A percentile compares a stretch with the other conserved stretches of the same genome.
Conservation (phyloP, 30 jellyfish, hydroid and myxozoan genomes). For the Haliclystus octoradiatus region DNA sequence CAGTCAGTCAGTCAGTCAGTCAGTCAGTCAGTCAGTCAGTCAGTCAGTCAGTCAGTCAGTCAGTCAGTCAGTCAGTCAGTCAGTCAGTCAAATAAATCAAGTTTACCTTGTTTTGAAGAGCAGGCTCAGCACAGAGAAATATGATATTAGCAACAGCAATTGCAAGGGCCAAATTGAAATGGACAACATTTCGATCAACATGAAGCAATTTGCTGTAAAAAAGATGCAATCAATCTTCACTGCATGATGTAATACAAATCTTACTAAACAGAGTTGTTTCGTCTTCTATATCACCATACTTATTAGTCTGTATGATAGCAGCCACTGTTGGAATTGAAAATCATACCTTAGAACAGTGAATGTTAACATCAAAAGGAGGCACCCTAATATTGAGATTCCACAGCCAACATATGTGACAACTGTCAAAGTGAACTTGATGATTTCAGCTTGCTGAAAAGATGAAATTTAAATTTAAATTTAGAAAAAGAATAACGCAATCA, state of each 20-base stretch:
- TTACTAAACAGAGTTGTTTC: no score
- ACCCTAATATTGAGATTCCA: neutral
- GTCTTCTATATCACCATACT: no score
- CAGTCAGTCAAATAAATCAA: neutral
- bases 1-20: no score
- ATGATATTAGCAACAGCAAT: slow-evolving; percentile 32
- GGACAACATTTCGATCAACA: slow-evolving; percentile 36
- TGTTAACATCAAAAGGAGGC: neutral
- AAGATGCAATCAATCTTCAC: no score
- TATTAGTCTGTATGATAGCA: no score
- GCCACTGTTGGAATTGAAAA: no score
- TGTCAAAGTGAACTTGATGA: neutral
- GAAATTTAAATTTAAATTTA: no score
- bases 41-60: no score
- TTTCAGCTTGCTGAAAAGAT: neutral
- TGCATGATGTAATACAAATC: no score
- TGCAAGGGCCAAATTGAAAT: slow-evolving; percentile 40
- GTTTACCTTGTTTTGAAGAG: slow-evolving; percentile 23
- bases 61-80: neutral
- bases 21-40: no score
- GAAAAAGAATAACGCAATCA: no score
- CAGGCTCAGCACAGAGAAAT: slow-evolving; percentile 37
- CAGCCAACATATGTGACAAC: neutral
- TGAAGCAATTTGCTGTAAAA: slow-evolving; percentile 18
- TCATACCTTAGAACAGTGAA: neutral